A percentile compares a stretch with the other conserved stretches of the same genome.
Evolutionary conservation across 2,113 vertebrate species (phyloP).

Genomic region (Spea bombifrons): DNA sequence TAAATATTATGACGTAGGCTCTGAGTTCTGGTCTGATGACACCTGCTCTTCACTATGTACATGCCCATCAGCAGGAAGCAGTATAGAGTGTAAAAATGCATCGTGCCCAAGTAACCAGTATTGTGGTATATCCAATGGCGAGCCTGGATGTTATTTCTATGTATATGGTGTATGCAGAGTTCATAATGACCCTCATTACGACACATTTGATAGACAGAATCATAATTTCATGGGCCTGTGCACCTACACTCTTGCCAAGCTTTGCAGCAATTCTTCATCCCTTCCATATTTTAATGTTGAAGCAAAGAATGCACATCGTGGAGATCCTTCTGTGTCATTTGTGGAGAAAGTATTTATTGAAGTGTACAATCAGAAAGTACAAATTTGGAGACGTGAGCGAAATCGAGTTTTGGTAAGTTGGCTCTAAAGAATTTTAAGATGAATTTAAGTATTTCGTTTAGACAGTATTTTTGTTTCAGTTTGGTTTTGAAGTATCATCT

Average conservation of each 20-base stretch:
- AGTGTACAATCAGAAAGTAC: constrained; percentile 52
- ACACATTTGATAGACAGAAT: constrained; percentile 67
- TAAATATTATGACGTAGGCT: constrained; percentile 55
- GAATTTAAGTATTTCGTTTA: neutral
- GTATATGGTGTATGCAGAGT: constrained; percentile 61
- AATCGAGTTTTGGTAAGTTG: constrained; percentile 65
- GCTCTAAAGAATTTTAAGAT: neutral
- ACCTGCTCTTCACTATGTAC: constrained; percentile 63
- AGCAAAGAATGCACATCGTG: constrained; percentile 57
- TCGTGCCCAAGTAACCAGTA: constrained; percentile 61
- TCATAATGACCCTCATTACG: constrained; percentile 61
- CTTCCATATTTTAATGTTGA: constrained; percentile 65
- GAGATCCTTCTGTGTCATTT: constrained; percentile 51
- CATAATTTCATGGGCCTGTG: constrained; percentile 65
- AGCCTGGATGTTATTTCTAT: constrained; percentile 45
- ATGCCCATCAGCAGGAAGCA: constrained; percentile 59
- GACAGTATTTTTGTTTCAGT: neutral
- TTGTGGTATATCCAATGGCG: constrained; percentile 59
- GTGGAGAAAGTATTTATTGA: constrained; percentile 62
- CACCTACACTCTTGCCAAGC: constrained; percentile 64
- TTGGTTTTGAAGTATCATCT: neutral
- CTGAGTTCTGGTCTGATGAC: constrained; percentile 68
- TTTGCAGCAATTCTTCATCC: constrained; percentile 54
- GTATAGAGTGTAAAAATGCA: constrained; percentile 63
- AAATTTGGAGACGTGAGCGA: constrained; percentile 57